Evolutionary conservation across 2,888 invertebrate genomes (phyloP).

Genomic region (Spodoptera littoralis): DNA sequence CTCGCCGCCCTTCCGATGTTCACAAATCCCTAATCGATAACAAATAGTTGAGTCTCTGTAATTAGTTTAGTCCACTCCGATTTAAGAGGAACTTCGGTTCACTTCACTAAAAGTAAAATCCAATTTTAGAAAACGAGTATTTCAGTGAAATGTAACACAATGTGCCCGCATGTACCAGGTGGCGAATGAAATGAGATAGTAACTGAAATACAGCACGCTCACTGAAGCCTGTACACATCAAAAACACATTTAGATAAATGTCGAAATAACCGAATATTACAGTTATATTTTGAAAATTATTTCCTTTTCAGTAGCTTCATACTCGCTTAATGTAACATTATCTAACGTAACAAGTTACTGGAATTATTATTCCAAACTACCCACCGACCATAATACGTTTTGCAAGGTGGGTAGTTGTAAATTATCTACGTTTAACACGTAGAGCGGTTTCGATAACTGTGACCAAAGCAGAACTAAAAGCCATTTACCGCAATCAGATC

Average conservation of each 20-base stretch:
- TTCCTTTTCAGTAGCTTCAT: neutral
- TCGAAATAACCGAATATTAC: slow-evolving; percentile 5
- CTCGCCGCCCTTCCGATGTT: too few species aligned
- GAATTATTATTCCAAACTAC: neutral
- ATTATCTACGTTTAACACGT: neutral
- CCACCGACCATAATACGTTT: neutral
- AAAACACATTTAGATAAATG: slow-evolving; percentile 53
- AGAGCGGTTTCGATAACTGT: neutral
- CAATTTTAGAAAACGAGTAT: slow-evolving; percentile 17
- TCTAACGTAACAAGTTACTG: neutral
- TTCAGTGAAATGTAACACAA: slow-evolving; percentile 13
- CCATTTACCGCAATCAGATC: neutral
- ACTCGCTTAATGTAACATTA: neutral
- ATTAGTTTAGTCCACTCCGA: too few species aligned
- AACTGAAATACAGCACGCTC: neutral
- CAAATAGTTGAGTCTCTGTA: too few species aligned
- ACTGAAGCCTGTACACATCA: slow-evolving; percentile 38
- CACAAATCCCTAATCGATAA: too few species aligned
- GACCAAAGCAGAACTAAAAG: neutral
- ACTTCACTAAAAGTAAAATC: slow-evolving; percentile 6
- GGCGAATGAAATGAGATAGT: slow-evolving; percentile 6
- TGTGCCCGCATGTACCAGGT: slow-evolving; percentile 14
- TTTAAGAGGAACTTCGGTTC: neutral
- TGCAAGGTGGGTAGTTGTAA: neutral
- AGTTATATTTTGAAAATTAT: slow-evolving; percentile 16